phyloP scores from a whole-genome alignment of 2,797 vertebrate species.

The Vireo griseus region DNA sequence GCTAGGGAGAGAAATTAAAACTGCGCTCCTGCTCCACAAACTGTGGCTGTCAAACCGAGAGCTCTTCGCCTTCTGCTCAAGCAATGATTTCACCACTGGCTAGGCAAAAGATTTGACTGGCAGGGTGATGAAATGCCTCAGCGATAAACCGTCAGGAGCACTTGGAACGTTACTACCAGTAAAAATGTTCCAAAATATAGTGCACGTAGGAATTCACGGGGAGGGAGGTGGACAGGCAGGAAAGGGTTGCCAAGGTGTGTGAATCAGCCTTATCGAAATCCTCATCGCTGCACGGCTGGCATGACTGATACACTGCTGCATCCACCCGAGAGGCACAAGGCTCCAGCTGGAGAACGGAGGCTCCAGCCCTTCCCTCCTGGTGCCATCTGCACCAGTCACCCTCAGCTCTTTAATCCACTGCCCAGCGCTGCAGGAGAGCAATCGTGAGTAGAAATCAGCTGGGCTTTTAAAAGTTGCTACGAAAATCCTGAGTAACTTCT shows the following conservation, averaged over 20 bases:
- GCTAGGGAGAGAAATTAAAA: slow-evolving; percentile 40
- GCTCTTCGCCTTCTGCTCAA: not conserved
- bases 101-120: not conserved
- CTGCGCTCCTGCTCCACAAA: not conserved
- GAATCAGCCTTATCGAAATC: not conserved
- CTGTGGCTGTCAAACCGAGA: not conserved
- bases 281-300: not conserved
- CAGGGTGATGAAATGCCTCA: not conserved
- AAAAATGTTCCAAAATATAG: slow-evolving; percentile 9
- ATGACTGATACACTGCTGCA: slow-evolving; percentile 10
- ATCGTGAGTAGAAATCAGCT: not conserved
- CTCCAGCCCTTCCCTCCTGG: not conserved
- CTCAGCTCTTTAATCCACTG: not conserved
- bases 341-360: not conserved
- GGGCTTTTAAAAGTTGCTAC: slow-evolving; percentile 18
- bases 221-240: not conserved
- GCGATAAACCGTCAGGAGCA: not conserved
- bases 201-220: not conserved
- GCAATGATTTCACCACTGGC: not conserved
- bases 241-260: not conserved
- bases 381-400: not conserved
- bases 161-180: not conserved
- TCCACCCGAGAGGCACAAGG: not conserved
- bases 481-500: slow-evolving; percentile 8
- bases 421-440: not conserved